Evolutionary conservation across 2,113 vertebrate species (phyloP), one percentile per base, ranked within the genome.

Genomic region (Cyanocitta stelleri): DNA sequence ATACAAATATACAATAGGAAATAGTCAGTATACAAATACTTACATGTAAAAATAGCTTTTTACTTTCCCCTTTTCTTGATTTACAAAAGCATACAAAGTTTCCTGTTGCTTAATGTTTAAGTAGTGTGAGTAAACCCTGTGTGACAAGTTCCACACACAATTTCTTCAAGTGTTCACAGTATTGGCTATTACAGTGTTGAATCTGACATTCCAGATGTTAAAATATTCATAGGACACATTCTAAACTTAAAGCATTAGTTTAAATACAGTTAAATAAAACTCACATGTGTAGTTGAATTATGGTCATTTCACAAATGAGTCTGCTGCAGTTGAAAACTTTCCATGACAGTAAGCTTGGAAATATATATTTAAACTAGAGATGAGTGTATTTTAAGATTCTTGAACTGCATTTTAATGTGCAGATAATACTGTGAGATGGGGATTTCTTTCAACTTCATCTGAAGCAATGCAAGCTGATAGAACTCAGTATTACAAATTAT

Each of bases 1-100:
- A 95, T 98, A 98, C 92, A 98, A 98, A 98, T 98, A 97, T 97
- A 98, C 97, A 98, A 84, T 96, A 97, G 94, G 97, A 98, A 97
- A 96, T 86, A 95, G 72, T 93, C 95, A 93, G 87, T 97, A 97
- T 98, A 98, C 91, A 98, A 98, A 98, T 93, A 93, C 88, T 96
- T 96, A 92, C 93, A 98, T 97, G 98, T 96, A 98, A 98, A 98
- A 98, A 98, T 98, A 98, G 74, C 91, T 95, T 94, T 97, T 97
- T 96, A 74, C 89, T 97, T 97, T 97, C 94, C 64, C 49, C 93
- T 95, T 96, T 94, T 93, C 90, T 85, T 94, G 96, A 97, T 95
- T 97, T 97, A 97, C 95, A 97, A 97, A 98, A 97, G 87, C 87
- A 90, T 96, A 90, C 32, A 95, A 95, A 97, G 97, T 90, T 96